Evolutionary conservation across 23 tunicate genomes (phyloP).

Genomic region (Halocynthia roretzi): DNA sequence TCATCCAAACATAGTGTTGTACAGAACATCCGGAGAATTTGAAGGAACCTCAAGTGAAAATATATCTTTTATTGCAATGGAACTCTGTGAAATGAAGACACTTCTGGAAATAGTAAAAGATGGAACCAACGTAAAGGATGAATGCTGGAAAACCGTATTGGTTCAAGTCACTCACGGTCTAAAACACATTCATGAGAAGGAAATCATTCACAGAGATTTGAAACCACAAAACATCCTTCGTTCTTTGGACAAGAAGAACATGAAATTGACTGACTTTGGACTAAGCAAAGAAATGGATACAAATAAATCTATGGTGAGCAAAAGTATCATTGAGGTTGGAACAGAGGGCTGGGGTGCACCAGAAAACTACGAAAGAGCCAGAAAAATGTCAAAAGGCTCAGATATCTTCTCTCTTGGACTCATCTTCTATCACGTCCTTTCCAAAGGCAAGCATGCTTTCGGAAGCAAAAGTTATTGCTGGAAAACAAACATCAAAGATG

Average conservation of each 20-base stretch:
- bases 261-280: too few relatives aligned
- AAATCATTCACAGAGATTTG: too few relatives aligned
- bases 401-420: too few relatives aligned
- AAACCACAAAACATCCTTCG: too few relatives aligned
- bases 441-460: neutral
- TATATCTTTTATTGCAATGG: neutral
- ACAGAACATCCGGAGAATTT: neutral
- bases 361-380: neutral
- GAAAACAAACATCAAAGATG: neutral
- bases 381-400: neutral
- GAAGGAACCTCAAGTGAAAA: neutral
- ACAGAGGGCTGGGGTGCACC: slow-evolving; percentile 2
- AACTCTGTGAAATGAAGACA: neutral
- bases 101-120: neutral
- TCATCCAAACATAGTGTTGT: neutral
- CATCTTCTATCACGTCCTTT: neutral
- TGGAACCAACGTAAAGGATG: neutral
- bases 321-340: neutral
- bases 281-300: too few relatives aligned
- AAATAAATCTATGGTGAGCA: neutral
- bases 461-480: neutral
- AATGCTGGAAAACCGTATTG: too few relatives aligned
- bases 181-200: too few relatives aligned
- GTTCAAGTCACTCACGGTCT: too few relatives aligned
- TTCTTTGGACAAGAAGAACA: too few relatives aligned